Conservation (phyloP, 2,888 invertebrate genomes). For the Eremobia ochroleuca region DNA sequence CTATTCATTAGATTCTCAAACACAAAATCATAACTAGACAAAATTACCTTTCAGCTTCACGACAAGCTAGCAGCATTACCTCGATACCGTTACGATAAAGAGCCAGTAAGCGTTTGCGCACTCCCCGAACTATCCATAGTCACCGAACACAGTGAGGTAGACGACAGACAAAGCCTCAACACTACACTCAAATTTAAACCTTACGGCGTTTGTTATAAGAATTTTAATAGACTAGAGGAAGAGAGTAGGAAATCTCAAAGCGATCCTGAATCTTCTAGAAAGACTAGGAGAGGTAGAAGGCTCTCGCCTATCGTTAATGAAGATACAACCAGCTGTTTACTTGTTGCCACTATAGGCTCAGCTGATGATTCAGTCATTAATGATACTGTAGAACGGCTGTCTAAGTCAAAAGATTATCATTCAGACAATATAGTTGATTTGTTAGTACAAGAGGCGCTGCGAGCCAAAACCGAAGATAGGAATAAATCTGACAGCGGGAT, state of each 20-base stretch:
- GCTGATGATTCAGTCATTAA: slow-evolving; percentile 78
- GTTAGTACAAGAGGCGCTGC: slow-evolving; percentile 79
- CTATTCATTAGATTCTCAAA: not conserved
- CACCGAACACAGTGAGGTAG: slow-evolving; percentile 79
- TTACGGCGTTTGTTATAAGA: slow-evolving; percentile 71
- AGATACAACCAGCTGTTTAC: slow-evolving; percentile 73
- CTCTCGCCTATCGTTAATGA: slow-evolving; percentile 70
- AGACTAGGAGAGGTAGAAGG: slow-evolving; percentile 32
- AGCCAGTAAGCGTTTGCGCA: slow-evolving; percentile 74
- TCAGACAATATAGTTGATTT: slow-evolving; percentile 78
- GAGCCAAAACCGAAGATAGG: slow-evolving; percentile 53
- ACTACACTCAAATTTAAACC: slow-evolving; percentile 68
- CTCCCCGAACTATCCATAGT: slow-evolving; percentile 79
- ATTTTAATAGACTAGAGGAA: slow-evolving; percentile 30
- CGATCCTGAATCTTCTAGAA: slow-evolving; percentile 68
- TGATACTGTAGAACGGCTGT: slow-evolving; percentile 76
- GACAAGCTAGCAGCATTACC: slow-evolving; percentile 80
- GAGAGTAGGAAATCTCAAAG: slow-evolving; percentile 67
- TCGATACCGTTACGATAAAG: slow-evolving; percentile 73
- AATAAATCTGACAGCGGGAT: slow-evolving; percentile 71
- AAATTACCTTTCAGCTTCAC: slow-evolving; percentile 77
- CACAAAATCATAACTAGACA: not conserved
- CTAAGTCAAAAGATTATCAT: slow-evolving; percentile 73
- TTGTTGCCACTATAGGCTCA: slow-evolving; percentile 77
- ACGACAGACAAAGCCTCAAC: slow-evolving; percentile 68